Evolutionary conservation across 1,140 invertebrate species (phyloP).

Genomic region (Prorops nasuta): DNA sequence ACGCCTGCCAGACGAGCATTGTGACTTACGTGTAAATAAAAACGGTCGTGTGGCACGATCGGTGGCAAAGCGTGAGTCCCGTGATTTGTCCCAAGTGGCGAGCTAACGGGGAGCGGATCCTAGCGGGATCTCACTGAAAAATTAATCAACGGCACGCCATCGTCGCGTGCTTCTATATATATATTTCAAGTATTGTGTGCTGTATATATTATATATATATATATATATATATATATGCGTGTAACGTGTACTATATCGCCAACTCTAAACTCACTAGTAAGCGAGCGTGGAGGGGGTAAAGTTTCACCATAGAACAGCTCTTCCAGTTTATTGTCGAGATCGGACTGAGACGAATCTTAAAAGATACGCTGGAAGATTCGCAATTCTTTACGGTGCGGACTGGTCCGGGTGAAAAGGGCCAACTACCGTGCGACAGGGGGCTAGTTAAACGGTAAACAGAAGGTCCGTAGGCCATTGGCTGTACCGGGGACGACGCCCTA

Average conservation of each 20-base stretch:
- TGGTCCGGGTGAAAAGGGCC: slow-evolving; percentile 9
- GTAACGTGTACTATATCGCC: too few species aligned
- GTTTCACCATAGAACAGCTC: too few species aligned
- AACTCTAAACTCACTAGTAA: too few species aligned
- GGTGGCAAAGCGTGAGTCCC: slow-evolving; percentile 2
- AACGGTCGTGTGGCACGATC: slow-evolving; percentile 20
- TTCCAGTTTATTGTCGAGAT: too few species aligned
- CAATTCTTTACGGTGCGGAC: slow-evolving; percentile 29
- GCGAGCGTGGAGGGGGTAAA: too few species aligned
- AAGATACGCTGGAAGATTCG: too few species aligned
- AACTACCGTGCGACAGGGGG: slow-evolving; percentile 36
- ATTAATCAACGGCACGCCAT: slow-evolving; percentile 1
- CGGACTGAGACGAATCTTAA: too few species aligned
- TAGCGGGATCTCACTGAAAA: too few species aligned
- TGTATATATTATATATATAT: too few species aligned
- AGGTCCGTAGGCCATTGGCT: slow-evolving; percentile 4
- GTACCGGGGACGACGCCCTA: slow-evolving; percentile 19
- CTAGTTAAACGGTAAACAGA: slow-evolving; percentile 24
- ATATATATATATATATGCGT: too few species aligned
- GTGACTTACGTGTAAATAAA: slow-evolving; percentile 35
- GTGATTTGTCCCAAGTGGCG: slow-evolving; percentile 17
- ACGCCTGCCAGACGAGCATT: slow-evolving; percentile 33
- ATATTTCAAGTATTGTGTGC: too few species aligned
- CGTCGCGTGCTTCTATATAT: background rate
- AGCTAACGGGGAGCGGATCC: too few species aligned